These are phyloP conservation scores for Pavo muticus DNA, from an alignment of 2,113 vertebrate species.

Conservation along the genomic window DNA sequence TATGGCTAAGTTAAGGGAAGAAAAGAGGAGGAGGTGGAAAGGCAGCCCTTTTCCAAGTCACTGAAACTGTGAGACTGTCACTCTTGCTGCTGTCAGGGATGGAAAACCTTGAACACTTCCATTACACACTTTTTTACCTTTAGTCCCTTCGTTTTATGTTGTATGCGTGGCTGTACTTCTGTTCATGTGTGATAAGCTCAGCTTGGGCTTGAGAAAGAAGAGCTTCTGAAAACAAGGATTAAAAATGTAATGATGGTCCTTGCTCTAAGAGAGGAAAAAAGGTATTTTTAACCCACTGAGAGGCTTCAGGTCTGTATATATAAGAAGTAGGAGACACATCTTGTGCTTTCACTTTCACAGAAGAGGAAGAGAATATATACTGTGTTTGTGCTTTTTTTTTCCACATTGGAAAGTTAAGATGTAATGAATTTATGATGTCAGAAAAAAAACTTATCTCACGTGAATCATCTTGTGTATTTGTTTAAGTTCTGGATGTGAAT, in stretches of 20 bases:
- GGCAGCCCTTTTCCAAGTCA: not conserved
- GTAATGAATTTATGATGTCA: not conserved
- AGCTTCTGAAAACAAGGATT: constrained; percentile 33
- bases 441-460: not conserved
- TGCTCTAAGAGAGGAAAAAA: not conserved
- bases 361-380: not conserved
- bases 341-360: not conserved
- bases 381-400: not conserved
- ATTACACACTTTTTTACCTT: constrained; percentile 30
- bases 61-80: not conserved
- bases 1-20: not conserved
- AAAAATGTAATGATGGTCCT: not conserved
- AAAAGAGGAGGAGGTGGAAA: not conserved
- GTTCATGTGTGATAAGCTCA: not conserved
- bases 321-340: not conserved
- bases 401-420: not conserved
- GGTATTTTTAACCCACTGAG: not conserved
- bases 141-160: not conserved
- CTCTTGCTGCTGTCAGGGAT: not conserved
- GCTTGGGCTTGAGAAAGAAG: constrained; percentile 4
- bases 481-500: not conserved
- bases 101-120: not conserved
- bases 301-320: not conserved
- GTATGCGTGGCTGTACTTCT: not conserved
- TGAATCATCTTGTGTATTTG: not conserved